Base-by-base conservation (phyloP, 1,140 invertebrate species). In the Adoxophyes honmai region DNA sequence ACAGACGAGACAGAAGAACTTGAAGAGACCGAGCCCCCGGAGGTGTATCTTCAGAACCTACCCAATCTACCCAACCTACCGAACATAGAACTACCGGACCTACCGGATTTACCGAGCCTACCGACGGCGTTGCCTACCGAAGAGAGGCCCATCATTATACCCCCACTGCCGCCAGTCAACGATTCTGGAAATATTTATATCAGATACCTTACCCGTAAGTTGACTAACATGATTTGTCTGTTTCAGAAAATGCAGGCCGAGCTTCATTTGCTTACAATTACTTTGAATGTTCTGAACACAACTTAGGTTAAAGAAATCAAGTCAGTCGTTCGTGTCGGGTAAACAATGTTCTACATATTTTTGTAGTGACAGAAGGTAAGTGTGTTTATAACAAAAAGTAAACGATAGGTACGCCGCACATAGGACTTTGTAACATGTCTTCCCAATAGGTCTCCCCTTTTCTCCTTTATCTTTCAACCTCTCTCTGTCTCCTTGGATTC, bases 131-230 rank as follows among this genome's bases (percentile, higher is more conserved):
- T 59, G 8, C 7, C 52, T 57, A 16, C 44, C 16, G 57, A 28
- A 36, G 34, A 54, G 34, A 59, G 60, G 8, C 51, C 57, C 11
- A 60, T 63, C 5, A 54, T 62, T 37, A 66, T 73, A 16, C 62
- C 77, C 4, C 64, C 66, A 15, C 64, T 77, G 57, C 78, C 73
- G 33, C 62, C 69, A 7, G 66, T 81, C 42, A 85, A 84, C 70
- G 75, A 81, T 39, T 70, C 81, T 42, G 68, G 66, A 48, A 75
- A 74, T 60, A 70, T 82, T 67, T 82, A 74, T 78, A 87, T 87
- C 73, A 72, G 75, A 65, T 87, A 85, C 55, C 64, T 87, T 11
- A 87, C 84, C 79, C 84, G 84, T 87, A 85, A 87, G 84, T 87
- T 53, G 10, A 37, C n/a, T 53, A 52, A 52, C 28, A 28, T 34